phyloP scores from a whole-genome alignment of 2,888 invertebrate species.

The Hypsopygia costalis region DNA sequence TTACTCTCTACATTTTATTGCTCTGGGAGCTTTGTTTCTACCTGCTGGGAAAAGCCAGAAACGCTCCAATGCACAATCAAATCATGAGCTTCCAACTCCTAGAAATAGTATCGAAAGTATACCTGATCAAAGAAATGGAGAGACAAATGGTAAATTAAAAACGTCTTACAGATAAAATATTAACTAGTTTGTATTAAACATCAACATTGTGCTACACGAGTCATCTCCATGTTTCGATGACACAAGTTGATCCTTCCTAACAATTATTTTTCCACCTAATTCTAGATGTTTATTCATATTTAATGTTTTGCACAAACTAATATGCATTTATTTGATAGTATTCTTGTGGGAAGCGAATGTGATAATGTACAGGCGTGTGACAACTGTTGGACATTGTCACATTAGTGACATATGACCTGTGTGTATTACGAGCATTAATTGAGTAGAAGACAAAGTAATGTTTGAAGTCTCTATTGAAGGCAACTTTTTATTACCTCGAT shows the following conservation, averaged over 20 bases:
- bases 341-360: background rate
- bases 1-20: slow-evolving; percentile 73
- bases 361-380: too few relatives aligned
- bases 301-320: slow-evolving; percentile 13
- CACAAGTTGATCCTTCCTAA: background rate
- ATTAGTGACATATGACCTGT: too few relatives aligned
- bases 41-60: slow-evolving; percentile 38
- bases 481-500: too few relatives aligned
- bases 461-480: too few relatives aligned
- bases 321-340: slow-evolving; percentile 11
- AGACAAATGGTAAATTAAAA: slow-evolving; percentile 56
- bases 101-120: slow-evolving; percentile 25
- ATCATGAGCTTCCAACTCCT: slow-evolving; percentile 32
- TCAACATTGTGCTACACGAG: background rate
- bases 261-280: background rate
- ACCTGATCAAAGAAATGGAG: slow-evolving; percentile 30
- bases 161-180: slow-evolving; percentile 27
- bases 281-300: slow-evolving; percentile 7
- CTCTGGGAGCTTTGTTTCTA: slow-evolving; percentile 64
- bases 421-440: too few relatives aligned
- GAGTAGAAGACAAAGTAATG: too few relatives aligned
- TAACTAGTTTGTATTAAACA: background rate
- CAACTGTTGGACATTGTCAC: too few relatives aligned
- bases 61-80: slow-evolving; percentile 20
- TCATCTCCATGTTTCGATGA: background rate